Evolutionary conservation across 2,797 vertebrate genomes (phyloP), one percentile per base, ranked within the genome.

Genomic region (Anomalospiza imberbis): DNA sequence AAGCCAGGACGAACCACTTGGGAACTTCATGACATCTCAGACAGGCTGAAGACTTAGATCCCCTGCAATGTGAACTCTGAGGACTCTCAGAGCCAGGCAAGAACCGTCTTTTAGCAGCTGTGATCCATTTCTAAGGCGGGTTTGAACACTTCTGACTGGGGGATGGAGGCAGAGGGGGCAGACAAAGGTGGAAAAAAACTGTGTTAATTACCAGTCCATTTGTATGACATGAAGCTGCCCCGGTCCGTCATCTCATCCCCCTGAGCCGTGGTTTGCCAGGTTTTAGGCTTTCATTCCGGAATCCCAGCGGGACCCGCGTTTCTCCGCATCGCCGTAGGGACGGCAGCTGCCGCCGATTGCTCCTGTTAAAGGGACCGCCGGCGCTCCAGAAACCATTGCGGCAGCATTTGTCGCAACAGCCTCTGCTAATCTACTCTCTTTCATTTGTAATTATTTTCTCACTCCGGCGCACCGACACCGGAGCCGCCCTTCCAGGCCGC

Each of bases 401-500:
- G 96, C 96, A 93, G 94, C 97, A 97, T 98, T 97, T 97, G 97
- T 97, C 84, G 29, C 83, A 9, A 85, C 94, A 70, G 97, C 80
- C 89, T 92, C 92, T 79, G 94, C 95, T 98, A 98, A 98, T 97
- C 98, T 97, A 97, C 98, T 97, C 93, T 60, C 97, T 97, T 97
- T 97, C 97, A 96, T 98, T 98, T 97, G 94, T 94, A 97, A 98
- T 98, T 97, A 97, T 96, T 97, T 95, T 97, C 96, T 97, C 75
- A 25, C 94, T 93, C 89, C 48, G 94, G 80, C 93, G 24, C 96
- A 88, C 90, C 0, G 77, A 62, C 42, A 70, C 74, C 32, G 15
- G 53, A 38, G 34, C 92, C 66, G 32, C 92, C 65, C 40, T 40
- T 61, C 50, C 74, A 47, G 17, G n/a, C 71, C 31, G 6, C 19